Evolutionary conservation across 2,113 vertebrate genomes (phyloP).

Genomic region (Acanthochromis polyacanthus): DNA sequence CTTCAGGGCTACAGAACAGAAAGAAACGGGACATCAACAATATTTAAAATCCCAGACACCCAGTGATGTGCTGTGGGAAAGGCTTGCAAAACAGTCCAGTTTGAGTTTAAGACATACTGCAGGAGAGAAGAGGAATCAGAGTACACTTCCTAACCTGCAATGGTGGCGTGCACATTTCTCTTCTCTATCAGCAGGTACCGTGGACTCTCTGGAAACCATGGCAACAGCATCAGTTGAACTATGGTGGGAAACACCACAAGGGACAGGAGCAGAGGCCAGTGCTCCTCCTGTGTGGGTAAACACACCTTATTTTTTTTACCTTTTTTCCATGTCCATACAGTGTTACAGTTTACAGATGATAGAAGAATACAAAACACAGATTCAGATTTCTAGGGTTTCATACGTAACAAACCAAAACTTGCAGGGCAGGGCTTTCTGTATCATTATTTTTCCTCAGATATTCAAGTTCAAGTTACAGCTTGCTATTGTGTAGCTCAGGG

Average conservation of each 20-base stretch:
- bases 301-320: background rate
- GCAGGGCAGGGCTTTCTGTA: too few species aligned
- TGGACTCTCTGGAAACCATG: conserved; percentile 93
- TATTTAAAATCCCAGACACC: background rate
- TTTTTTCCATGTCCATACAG: too few species aligned
- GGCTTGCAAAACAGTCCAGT: too few species aligned
- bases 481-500: too few species aligned
- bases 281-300: conserved; percentile 83
- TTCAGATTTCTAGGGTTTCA: too few species aligned
- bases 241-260: conserved; percentile 86
- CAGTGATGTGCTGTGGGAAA: background rate
- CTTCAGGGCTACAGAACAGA: conserved; percentile 82
- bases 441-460: too few species aligned
- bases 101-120: too few species aligned
- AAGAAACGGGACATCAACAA: background rate
- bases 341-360: too few species aligned
- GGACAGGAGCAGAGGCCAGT: conserved; percentile 91
- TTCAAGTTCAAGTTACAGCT: too few species aligned
- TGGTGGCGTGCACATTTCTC: conserved; percentile 82
- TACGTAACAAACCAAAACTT: too few species aligned
- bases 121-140: background rate
- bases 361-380: too few species aligned
- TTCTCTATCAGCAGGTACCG: conserved; percentile 92
- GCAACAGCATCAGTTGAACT: conserved; percentile 89
- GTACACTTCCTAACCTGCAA: conserved; percentile 78